A percentile compares a stretch with the other conserved stretches of the same genome.
These are phyloP conservation scores for Leguminivora glycinivorella DNA, from an alignment of 1,140 invertebrate species.

Conservation along the genomic window DNA sequence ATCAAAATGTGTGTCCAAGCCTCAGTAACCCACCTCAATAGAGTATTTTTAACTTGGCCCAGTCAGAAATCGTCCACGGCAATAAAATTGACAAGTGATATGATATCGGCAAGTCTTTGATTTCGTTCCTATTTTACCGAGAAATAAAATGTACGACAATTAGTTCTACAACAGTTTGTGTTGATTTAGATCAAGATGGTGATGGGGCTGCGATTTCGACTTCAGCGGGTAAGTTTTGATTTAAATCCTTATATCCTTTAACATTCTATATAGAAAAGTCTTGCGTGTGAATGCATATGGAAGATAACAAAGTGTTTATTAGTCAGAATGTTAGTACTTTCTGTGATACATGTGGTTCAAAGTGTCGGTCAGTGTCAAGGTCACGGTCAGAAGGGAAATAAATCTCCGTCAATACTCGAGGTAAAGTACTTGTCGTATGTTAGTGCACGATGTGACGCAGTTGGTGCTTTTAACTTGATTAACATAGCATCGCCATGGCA, in stretches of 20 bases:
- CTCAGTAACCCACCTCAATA: neutral
- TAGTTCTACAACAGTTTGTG: neutral
- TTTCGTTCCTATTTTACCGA: constrained; percentile 34
- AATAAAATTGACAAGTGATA: constrained; percentile 47
- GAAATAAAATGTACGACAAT: constrained; percentile 34
- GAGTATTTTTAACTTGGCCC: constrained; percentile 34
- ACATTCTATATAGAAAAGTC: neutral
- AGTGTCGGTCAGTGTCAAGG: neutral
- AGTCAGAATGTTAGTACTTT: neutral
- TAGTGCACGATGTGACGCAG: neutral
- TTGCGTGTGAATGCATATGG: too few relatives aligned
- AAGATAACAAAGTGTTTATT: neutral
- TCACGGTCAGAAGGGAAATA: neutral
- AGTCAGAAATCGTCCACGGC: constrained; percentile 41
- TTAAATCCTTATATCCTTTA: neutral
- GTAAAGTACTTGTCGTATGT: neutral
- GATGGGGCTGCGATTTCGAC: neutral
- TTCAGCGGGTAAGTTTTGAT: constrained; percentile 25
- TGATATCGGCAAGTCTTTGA: constrained; percentile 38
- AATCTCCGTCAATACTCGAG: neutral
- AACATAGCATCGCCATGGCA: neutral
- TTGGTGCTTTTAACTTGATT: neutral
- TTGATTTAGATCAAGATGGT: constrained; percentile 11
- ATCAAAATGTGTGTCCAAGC: constrained; percentile 34
- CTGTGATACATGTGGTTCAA: neutral